Conservation (phyloP, 2,888 invertebrate genomes). For the Anagyrus pseudococci region DNA sequence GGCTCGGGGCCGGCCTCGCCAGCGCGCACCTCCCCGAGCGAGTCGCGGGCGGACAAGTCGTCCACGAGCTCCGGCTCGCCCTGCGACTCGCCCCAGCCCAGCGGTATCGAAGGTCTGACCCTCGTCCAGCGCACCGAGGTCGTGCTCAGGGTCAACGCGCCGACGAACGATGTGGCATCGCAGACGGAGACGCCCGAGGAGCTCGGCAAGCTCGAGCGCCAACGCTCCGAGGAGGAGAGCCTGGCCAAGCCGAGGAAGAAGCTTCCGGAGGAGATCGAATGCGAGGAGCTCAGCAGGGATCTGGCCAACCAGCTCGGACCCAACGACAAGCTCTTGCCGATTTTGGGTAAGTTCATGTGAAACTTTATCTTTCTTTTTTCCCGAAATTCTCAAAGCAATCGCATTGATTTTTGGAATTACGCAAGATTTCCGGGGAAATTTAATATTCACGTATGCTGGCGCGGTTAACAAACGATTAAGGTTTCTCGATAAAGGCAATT, state of each 20-base stretch:
- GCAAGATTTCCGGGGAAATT: no score
- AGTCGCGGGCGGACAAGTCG: constrained; percentile 45
- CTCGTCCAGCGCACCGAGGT: constrained; percentile 71
- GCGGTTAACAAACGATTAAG: no score
- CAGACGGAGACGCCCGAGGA: constrained; percentile 64
- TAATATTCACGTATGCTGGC: no score
- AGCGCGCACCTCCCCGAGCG: constrained; percentile 40
- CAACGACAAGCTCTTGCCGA: constrained; percentile 71
- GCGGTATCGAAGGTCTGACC: constrained; percentile 64
- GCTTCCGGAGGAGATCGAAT: constrained; percentile 78
- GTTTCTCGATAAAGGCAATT: no score
- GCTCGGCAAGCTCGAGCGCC: constrained; percentile 52
- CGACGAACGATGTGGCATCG: constrained; percentile 69
- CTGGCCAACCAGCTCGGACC: constrained; percentile 69
- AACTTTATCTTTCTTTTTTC: background rate
- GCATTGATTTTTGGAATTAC: no score
- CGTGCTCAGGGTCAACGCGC: constrained; percentile 68
- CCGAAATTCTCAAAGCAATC: no score
- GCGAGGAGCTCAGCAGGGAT: constrained; percentile 74
- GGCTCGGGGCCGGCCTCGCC: constrained; percentile 38
- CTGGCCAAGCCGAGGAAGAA: constrained; percentile 67
- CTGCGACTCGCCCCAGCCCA: constrained; percentile 57
- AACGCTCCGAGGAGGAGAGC: constrained; percentile 49
- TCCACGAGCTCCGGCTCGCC: constrained; percentile 49
- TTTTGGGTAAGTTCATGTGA: constrained; percentile 61